Evolutionary conservation across 1,140 invertebrate species (phyloP), one percentile per base, ranked within the genome.

Genomic region (Aethina tumida): DNA sequence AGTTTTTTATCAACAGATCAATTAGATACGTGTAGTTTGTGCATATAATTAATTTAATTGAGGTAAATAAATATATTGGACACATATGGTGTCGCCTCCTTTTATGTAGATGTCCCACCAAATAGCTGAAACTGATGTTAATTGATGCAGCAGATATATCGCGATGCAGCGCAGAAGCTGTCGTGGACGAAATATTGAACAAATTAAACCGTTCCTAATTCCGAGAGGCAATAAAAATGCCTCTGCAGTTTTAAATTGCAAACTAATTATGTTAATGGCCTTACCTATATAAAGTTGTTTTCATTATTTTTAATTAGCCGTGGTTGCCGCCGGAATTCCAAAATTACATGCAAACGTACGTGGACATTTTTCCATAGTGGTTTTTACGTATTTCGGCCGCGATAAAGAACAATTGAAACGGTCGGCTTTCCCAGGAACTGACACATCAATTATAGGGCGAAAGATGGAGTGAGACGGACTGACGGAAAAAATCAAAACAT

Each of bases 361-460:
- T 12, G 13, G 14, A 4, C 13, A 35, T 25, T 35, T 35, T 35
- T 21, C 19, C 2, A 12, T 8, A 18, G 9, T 18, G 7, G 33
- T 35, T 25, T 35, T 35, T 35, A 3, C 33, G 12, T 20, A 5
- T 18, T 5, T 13, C 16, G 20, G 12, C 18, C 14, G 18, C 43
- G 26, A 45, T 48, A 46, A 42, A 45, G 43, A 45, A 49, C 43
- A 43, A 46, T 42, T 35, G 31, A 14, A 46, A 39, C 39, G 42
- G 49, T 44, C 45, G 49, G 49, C 49, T 39, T 51, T 51, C 45
- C 46, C 43, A 28, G 45, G 46, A 51, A 51, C 45, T 51, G 42
- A 51, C 49, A 51, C 49, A 51, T 51, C 49, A 51, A 51, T 51
- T 51, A 48, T n/a, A n/a, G n/a, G n/a, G n/a, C n/a, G n/a, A n/a